Percentiles rank a stretch among this genome's conserved stretches.
phyloP scores from a whole-genome alignment of 2,888 invertebrate genomes.

The Chrysomela aeneicollis region DNA sequence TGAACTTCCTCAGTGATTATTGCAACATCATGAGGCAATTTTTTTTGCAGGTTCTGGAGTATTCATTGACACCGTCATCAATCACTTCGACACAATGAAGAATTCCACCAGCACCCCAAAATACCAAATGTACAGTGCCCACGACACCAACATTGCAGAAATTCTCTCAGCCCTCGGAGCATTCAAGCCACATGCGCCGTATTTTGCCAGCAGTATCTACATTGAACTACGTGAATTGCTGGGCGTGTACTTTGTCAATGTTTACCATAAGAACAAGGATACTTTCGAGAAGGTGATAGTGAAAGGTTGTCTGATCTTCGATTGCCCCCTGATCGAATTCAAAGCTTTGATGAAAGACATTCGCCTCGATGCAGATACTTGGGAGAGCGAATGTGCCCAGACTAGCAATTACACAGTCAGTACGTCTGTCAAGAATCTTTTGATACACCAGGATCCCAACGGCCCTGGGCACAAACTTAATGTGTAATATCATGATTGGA shows the following conservation, averaged over 20 bases:
- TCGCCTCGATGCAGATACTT: constrained; percentile 20
- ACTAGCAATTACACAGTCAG: neutral
- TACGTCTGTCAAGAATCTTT: neutral
- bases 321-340: constrained; percentile 26
- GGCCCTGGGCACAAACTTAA: neutral
- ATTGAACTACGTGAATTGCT: constrained; percentile 68
- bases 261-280: constrained; percentile 30
- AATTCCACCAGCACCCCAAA: constrained; percentile 57
- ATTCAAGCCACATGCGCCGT: constrained; percentile 70
- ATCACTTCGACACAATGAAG: constrained; percentile 21
- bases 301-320: constrained; percentile 21
- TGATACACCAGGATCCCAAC: neutral
- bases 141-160: constrained; percentile 77
- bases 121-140: constrained; percentile 75
- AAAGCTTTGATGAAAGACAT: constrained; percentile 16
- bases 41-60: constrained; percentile 23
- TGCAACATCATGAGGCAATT: too few relatives aligned
- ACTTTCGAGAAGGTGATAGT: constrained; percentile 21
- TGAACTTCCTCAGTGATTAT: too few relatives aligned
- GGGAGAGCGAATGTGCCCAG: constrained; percentile 10
- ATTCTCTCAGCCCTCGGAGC: constrained; percentile 73
- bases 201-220: constrained; percentile 71
- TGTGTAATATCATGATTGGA: too few relatives aligned
- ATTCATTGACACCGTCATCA: constrained; percentile 15
- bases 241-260: constrained; percentile 22